A percentile compares a stretch with the other conserved stretches of the same genome.
These are phyloP conservation scores for Oxytorus armatus DNA, from an alignment of 2,888 invertebrate genomes.

Conservation along the genomic window DNA sequence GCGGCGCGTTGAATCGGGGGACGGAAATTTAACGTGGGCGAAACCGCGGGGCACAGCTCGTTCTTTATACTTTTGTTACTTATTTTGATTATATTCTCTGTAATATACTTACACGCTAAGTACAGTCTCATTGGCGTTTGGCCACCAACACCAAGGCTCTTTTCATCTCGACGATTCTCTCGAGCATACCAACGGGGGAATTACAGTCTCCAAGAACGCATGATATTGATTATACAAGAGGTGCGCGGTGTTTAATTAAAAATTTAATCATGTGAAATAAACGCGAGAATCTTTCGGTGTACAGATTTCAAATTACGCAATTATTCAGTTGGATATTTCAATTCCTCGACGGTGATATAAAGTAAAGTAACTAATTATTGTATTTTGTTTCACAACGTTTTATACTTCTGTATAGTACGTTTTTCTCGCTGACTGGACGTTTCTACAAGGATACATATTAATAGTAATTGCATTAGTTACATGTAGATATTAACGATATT, in stretches of 20 bases:
- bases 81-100: conserved; percentile 6
- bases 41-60: too few species aligned
- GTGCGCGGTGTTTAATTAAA: conserved; percentile 52
- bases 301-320: conserved; percentile 9
- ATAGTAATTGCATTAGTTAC: too few species aligned
- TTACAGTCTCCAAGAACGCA: conserved; percentile 47
- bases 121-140: conserved; percentile 44
- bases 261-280: conserved; percentile 31
- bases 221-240: conserved; percentile 51
- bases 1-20: too few species aligned
- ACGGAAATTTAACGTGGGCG: too few species aligned
- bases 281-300: conserved; percentile 16
- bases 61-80: neutral
- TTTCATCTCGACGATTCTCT: conserved; percentile 23
- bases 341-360: neutral
- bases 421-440: too few species aligned
- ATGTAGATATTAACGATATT: too few species aligned
- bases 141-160: conserved; percentile 22
- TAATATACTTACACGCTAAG: neutral
- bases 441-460: too few species aligned
- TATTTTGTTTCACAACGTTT: neutral
- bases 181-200: conserved; percentile 40
- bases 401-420: too few species aligned
- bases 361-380: conserved; percentile 11
- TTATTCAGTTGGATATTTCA: conserved; percentile 35